Evolutionary conservation across 2,888 invertebrate genomes (phyloP).

Genomic region (Cheilosia scutellata): DNA sequence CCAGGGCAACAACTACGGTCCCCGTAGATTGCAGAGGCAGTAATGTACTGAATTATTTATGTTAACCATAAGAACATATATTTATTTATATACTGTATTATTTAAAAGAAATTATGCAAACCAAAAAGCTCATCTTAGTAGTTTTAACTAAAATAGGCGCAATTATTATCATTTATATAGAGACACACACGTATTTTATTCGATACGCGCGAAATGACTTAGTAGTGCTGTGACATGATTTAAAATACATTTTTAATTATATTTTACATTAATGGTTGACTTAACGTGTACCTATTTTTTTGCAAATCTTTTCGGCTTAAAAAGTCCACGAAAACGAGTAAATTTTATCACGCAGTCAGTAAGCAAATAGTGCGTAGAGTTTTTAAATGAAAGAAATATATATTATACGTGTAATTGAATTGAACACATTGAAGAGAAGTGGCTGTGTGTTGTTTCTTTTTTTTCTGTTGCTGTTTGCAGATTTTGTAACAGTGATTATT

Average conservation of each 20-base stretch:
- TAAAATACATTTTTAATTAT: conserved; percentile 54
- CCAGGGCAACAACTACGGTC: conserved; percentile 51
- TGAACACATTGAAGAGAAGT: conserved; percentile 17
- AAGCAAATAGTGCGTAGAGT: conserved; percentile 52
- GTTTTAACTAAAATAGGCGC: conserved; percentile 44
- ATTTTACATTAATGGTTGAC: conserved; percentile 42
- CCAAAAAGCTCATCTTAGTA: conserved; percentile 67
- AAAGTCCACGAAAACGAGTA: conserved; percentile 48
- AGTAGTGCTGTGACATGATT: conserved; percentile 68
- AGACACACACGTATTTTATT: conserved; percentile 19
- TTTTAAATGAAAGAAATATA: conserved; percentile 32
- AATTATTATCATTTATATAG: conserved; percentile 25
- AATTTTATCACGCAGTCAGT: conserved; percentile 41
- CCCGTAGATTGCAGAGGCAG: conserved; percentile 61
- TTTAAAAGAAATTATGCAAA: conserved; percentile 54
- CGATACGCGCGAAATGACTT: conserved; percentile 36
- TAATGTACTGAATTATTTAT: conserved; percentile 36
- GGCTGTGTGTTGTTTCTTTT: conserved; percentile 3
- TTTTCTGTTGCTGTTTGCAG: background rate
- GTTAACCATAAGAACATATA: conserved; percentile 47
- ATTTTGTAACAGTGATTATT: background rate
- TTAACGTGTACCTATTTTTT: conserved; percentile 38
- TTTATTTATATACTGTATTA: conserved; percentile 55
- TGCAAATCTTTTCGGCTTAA: conserved; percentile 42
- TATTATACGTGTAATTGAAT: conserved; percentile 22